A percentile compares a stretch with the other conserved stretches of the same genome.
phyloP scores from a whole-genome alignment of 2,797 vertebrate genomes.

The Glyptemys insculpta region DNA sequence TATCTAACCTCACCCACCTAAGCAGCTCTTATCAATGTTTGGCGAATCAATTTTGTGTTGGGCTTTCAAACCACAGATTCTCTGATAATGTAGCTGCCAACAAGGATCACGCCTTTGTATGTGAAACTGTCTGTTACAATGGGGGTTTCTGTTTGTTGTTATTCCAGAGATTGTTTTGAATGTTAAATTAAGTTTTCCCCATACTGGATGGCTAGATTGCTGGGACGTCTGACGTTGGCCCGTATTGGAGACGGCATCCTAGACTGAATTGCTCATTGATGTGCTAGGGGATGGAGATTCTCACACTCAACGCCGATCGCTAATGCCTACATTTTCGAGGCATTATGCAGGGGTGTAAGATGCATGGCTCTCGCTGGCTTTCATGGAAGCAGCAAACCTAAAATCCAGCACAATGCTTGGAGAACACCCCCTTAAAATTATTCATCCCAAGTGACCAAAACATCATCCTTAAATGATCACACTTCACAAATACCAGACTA shows the following conservation, averaged over 20 bases:
- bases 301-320: not conserved
- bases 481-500: too few species aligned
- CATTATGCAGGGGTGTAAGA: not conserved
- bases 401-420: accelerated
- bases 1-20: not conserved
- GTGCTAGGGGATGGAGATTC: not conserved
- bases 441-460: not conserved
- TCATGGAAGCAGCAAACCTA: accelerated
- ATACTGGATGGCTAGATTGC: not conserved
- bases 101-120: not conserved
- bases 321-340: accelerated
- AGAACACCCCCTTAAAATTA: not conserved
- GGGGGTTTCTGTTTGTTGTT: not conserved
- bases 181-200: not conserved
- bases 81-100: not conserved
- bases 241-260: not conserved
- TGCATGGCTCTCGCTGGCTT: not conserved
- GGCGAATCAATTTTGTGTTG: not conserved
- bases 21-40: not conserved
- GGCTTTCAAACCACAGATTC: not conserved
- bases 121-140: not conserved
- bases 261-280: accelerated
- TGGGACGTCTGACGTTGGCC: not conserved
- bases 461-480: not conserved
- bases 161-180: not conserved